Percentiles rank a stretch among this genome's conserved stretches.
Evolutionary conservation across 2,113 vertebrate genomes (phyloP).

Genomic region (Delphinus delphis): DNA sequence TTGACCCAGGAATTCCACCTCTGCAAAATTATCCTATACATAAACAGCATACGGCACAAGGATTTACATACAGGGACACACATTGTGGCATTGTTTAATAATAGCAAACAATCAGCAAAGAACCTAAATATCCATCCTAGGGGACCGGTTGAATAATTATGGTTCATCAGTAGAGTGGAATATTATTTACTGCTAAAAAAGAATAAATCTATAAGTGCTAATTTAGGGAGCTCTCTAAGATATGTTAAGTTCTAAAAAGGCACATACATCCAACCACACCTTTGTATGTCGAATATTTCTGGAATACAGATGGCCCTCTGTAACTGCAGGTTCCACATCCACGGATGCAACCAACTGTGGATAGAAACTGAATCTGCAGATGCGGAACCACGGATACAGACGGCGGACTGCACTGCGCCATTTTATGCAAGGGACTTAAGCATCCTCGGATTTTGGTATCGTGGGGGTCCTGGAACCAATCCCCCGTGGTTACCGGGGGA

Average conservation of each 20-base stretch:
- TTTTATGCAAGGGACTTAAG: neutral
- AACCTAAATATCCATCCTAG: neutral
- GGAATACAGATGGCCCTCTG: neutral
- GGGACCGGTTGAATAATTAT: neutral
- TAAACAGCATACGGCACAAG: neutral
- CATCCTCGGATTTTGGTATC: neutral
- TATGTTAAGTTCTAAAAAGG: neutral
- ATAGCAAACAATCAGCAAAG: neutral
- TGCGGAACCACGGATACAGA: rapidly evolving
- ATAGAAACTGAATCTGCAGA: neutral
- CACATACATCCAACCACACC: neutral
- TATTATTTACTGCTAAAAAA: neutral
- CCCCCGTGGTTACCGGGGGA: no score
- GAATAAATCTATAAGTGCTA: neutral
- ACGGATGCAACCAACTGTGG: neutral
- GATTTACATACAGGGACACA: neutral
- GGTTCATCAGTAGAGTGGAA: neutral
- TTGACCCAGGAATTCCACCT: neutral
- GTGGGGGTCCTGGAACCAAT: neutral
- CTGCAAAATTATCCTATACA: neutral
- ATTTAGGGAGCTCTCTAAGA: neutral
- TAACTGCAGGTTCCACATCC: neutral
- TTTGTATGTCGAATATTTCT: neutral
- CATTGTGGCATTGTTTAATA: neutral
- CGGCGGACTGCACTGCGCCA: neutral